Percentiles rank a stretch among this genome's conserved stretches.
Evolutionary conservation across 2,113 vertebrate species (phyloP).

Genomic region (Otus sunia): DNA sequence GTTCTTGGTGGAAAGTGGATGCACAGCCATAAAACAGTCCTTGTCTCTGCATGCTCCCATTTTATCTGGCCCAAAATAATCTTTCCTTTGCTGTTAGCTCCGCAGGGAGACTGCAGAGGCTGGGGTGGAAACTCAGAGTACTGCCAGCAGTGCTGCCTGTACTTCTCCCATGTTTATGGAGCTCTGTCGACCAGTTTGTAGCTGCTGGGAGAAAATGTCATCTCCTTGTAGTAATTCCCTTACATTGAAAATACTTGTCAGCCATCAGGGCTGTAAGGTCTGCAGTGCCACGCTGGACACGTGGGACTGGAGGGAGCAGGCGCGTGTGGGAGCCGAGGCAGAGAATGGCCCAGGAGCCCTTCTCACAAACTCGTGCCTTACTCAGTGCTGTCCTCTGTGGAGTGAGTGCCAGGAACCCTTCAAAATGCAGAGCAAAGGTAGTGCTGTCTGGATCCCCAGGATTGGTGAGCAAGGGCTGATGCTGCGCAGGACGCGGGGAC

Average conservation of each 20-base stretch:
- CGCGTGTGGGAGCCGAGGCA: rapidly evolving
- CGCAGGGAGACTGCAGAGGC: constrained; percentile 15
- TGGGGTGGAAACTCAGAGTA: neutral
- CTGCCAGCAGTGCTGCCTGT: constrained; percentile 29
- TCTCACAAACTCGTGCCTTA: neutral
- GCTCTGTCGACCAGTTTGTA: neutral
- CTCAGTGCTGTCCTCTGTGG: rapidly evolving
- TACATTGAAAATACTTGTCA: neutral
- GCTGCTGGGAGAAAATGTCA: neutral
- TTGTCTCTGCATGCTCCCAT: constrained; percentile 24
- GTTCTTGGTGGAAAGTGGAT: constrained; percentile 31
- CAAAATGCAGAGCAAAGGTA: neutral
- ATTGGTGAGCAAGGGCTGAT: neutral
- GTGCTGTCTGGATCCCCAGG: neutral
- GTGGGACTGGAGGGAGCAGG: neutral
- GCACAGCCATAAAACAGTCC: constrained; percentile 27
- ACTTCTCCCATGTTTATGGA: neutral
- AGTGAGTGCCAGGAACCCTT: neutral
- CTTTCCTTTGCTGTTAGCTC: constrained; percentile 52
- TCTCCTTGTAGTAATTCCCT: neutral
- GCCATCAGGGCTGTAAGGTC: rapidly evolving
- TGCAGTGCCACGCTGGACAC: neutral
- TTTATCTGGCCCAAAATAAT: constrained; percentile 19
- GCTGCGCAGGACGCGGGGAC: neutral
- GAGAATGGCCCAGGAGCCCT: neutral